These are phyloP conservation scores for Lamellibrachia columna DNA, from an alignment of 2,888 invertebrate genomes.

Conservation along the genomic window DNA sequence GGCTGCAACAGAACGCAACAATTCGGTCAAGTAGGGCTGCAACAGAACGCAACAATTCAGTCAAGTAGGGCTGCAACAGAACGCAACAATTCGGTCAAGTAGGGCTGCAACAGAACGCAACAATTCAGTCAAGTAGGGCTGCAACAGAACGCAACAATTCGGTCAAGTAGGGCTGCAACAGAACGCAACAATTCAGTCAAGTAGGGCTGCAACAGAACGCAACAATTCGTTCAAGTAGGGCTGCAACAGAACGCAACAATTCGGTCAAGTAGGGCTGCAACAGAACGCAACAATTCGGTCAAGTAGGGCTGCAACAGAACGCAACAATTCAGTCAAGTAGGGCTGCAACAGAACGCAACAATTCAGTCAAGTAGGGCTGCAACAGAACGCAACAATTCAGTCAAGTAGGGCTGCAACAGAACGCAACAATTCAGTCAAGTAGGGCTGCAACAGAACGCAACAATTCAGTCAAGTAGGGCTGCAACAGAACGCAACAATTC, in stretches of 20 bases:
- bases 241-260: too few relatives aligned
- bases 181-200: conserved; percentile 67
- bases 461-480: conserved; percentile 68
- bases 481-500: conserved; percentile 68
- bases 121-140: neutral
- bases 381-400: conserved; percentile 67
- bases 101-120: neutral
- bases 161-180: conserved; percentile 69
- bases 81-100: conserved; percentile 67
- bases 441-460: too few relatives aligned
- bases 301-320: neutral
- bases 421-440: neutral
- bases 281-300: conserved; percentile 67
- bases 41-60: too few relatives aligned
- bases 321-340: neutral
- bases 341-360: too few relatives aligned
- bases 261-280: conserved; percentile 69
- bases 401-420: neutral
- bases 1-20: neutral
- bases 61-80: conserved; percentile 69
- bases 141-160: too few relatives aligned
- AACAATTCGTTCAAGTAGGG: neutral
- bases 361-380: conserved; percentile 69
- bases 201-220: neutral
- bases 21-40: too few relatives aligned